Evolutionary conservation across 1,140 invertebrate genomes (phyloP).

Genomic region (Drosophila nikananu): DNA sequence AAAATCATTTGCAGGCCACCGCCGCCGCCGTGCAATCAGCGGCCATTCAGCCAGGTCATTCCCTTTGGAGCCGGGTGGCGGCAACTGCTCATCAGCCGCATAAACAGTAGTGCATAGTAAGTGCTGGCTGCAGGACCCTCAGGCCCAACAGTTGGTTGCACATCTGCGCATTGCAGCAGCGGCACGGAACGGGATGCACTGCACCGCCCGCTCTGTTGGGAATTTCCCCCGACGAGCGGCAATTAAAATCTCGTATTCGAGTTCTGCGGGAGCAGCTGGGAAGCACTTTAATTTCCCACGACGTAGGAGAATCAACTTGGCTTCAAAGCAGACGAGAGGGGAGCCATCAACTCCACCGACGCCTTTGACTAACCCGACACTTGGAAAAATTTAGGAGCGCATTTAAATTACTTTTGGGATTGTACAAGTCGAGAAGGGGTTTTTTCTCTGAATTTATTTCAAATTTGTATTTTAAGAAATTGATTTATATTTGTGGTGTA

Average conservation of each 20-base stretch:
- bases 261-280: slow-evolving; percentile 53
- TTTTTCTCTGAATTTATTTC: background rate
- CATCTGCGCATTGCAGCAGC: slow-evolving; percentile 48
- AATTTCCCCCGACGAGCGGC: slow-evolving; percentile 50
- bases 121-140: slow-evolving; percentile 11
- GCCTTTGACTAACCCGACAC: slow-evolving; percentile 8
- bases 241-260: slow-evolving; percentile 78
- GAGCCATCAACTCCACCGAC: slow-evolving; percentile 23
- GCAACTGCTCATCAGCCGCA: slow-evolving; percentile 32
- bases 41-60: slow-evolving; percentile 61
- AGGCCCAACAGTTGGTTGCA: slow-evolving; percentile 76
- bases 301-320: slow-evolving; percentile 55
- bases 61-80: slow-evolving; percentile 24
- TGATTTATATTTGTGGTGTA: background rate
- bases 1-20: slow-evolving; percentile 27
- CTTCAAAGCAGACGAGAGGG: slow-evolving; percentile 26
- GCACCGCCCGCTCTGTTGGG: slow-evolving; percentile 12
- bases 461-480: background rate
- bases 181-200: slow-evolving; percentile 6
- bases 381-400: background rate
- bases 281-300: slow-evolving; percentile 78
- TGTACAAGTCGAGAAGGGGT: too few relatives aligned
- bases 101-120: slow-evolving; percentile 1
- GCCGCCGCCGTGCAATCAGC: slow-evolving; percentile 50
- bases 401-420: slow-evolving; percentile 4